phyloP scores from a whole-genome alignment of 2,888 invertebrate genomes.

The Brachynemurus nebulosus region DNA sequence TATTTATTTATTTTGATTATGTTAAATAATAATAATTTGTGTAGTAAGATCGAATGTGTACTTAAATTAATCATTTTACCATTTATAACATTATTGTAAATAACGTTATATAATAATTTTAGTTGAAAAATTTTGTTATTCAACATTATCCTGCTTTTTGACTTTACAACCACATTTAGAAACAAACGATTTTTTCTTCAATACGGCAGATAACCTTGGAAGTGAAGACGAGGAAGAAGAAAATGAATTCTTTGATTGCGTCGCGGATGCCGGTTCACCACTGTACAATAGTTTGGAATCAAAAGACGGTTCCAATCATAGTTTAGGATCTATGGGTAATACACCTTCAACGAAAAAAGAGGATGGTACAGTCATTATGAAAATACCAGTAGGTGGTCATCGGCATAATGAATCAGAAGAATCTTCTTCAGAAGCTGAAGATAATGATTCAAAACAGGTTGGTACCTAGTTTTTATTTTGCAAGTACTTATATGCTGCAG shows the following conservation, averaged over 20 bases:
- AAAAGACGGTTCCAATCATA: constrained; percentile 31
- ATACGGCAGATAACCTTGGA: constrained; percentile 12
- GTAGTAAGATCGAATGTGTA: constrained; percentile 16
- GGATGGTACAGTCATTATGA: constrained; percentile 45
- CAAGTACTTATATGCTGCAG: too few relatives aligned
- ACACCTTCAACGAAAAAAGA: constrained; percentile 32
- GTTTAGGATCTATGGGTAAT: constrained; percentile 31
- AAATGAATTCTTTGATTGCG: constrained; percentile 55
- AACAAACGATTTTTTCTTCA: not conserved
- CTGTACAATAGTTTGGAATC: not conserved
- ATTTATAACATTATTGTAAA: too few relatives aligned
- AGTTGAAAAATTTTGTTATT: not conserved
- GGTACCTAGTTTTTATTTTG: not conserved
- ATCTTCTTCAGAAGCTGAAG: constrained; percentile 39
- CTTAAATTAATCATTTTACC: not conserved
- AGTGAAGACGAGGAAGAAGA: constrained; percentile 51
- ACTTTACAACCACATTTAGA: not conserved
- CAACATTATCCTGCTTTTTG: not conserved
- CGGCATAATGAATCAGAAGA: constrained; percentile 33
- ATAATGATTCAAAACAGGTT: constrained; percentile 16
- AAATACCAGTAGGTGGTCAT: constrained; percentile 38
- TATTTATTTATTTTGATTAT: too few relatives aligned
- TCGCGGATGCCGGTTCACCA: constrained; percentile 27
- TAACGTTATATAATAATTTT: too few relatives aligned
- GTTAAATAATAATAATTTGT: constrained; percentile 32